Percentiles rank a stretch among this genome's conserved stretches.
Conservation (phyloP, 2,797 vertebrate genomes). For the Gymnoscopelus braueri region DNA sequence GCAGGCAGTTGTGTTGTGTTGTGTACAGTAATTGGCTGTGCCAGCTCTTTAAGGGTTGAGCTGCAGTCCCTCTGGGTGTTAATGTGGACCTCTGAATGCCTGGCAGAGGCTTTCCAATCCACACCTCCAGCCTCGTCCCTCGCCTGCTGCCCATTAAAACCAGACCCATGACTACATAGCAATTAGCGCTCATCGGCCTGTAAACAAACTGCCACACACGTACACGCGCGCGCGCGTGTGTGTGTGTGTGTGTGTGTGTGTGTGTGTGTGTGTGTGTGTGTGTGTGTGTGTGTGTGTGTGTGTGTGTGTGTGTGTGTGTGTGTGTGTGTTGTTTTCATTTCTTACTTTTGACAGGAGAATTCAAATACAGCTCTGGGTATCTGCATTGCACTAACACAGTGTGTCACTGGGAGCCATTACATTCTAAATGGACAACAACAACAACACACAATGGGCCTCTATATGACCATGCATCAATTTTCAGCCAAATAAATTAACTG, state of each 20-base stretch:
- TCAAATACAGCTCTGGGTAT: constrained; percentile 8
- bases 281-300: constrained; percentile 1
- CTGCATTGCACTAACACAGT: constrained; percentile 24
- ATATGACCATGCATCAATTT: constrained; percentile 47
- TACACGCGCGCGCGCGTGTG: constrained; percentile 15
- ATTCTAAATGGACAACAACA: constrained; percentile 26
- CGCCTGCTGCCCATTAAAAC: constrained; percentile 19
- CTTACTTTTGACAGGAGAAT: constrained; percentile 2
- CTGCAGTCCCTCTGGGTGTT: constrained; percentile 28
- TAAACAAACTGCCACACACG: constrained; percentile 37
- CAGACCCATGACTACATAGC: constrained; percentile 40
- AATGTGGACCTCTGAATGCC: constrained; percentile 18
- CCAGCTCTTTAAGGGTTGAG: constrained; percentile 26
- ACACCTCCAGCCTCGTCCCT: constrained; percentile 5
- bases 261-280: constrained; percentile 14
- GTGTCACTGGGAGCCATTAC: constrained; percentile 27
- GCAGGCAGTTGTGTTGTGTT: constrained; percentile 29
- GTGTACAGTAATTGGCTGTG: constrained; percentile 45
- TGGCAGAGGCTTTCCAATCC: constrained; percentile 15
- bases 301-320: background rate
- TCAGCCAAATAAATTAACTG: constrained; percentile 8
- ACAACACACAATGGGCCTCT: constrained; percentile 33
- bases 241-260: background rate
- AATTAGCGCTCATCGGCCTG: constrained; percentile 55
- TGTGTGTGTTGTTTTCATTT: background rate